Base-by-base conservation (phyloP, 2,113 vertebrate species). In the Oryzias woworae region DNA sequence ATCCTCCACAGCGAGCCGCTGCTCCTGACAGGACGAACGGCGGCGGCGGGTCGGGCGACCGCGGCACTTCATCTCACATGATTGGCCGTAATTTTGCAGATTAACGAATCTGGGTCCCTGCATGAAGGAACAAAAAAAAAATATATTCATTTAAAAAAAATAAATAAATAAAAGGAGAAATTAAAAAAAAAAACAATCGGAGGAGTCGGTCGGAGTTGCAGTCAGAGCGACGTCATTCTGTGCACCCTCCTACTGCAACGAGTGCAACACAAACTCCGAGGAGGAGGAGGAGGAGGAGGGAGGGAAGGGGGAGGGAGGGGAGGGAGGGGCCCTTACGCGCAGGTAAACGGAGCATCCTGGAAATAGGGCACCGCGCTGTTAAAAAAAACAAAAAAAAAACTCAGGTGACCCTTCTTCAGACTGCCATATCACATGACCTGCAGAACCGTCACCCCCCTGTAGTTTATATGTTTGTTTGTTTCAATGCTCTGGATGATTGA, bases 241-340 rank as follows among this genome's bases (percentile, higher is more conserved):
- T 67, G 85, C 81, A 85, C 85, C 88, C 91, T 90, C 89, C 86
- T 89, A 88, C 91, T 85, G 90, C 86, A 90, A 81, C 83, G 89
- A 90, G 88, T 77, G 88, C 87, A 85, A 85, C 80, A 81, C 70
- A 84, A 88, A 87, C 87, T 86, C 87, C 49, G 74, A 76, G 73
- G 61, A 62, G 69, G 66, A 31, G 49, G 56, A 20, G 49, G 49
- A 12, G 24, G 45, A 14, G 58, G 63, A 22, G 56, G 75, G 12
- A 53, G 46, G 13, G 50, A 14, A 10, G 49, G 16, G 31, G 48
- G 66, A 60, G 53, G 52, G 53, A 53, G 15, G 55, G 49, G 10
- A 15, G 51, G 65, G 14, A 65, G 82, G 71, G 82, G 76, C 76
- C 83, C 46, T 46, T 14, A 67, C 45, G 81, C 80, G 69, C 88